Conservation (phyloP, 2,888 invertebrate genomes). For the Leptinotarsa rubiginosa region DNA sequence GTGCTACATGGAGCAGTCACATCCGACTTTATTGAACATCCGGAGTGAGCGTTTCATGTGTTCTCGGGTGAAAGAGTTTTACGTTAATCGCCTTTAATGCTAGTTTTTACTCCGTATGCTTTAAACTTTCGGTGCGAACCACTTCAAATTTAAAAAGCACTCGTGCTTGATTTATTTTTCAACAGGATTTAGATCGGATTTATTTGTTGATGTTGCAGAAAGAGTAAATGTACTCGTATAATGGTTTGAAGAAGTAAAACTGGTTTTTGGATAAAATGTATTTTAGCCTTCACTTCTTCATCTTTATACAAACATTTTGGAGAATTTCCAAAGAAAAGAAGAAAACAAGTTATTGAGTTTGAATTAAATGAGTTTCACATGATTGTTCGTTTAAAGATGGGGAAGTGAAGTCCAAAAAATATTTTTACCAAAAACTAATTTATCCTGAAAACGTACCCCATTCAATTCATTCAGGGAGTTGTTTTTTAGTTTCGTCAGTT, state of each 20-base stretch:
- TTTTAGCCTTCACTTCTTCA: too few species aligned
- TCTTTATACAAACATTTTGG: too few species aligned
- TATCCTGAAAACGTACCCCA: too few species aligned
- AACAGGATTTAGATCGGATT: constrained; percentile 37
- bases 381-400: too few species aligned
- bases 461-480: too few species aligned
- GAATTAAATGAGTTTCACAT: too few species aligned
- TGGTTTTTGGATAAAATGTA: not conserved
- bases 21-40: not conserved
- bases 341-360: too few species aligned
- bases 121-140: constrained; percentile 40
- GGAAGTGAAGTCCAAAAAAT: too few species aligned
- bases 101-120: constrained; percentile 40
- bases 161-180: constrained; percentile 44
- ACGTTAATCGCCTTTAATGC: constrained; percentile 48
- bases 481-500: too few species aligned
- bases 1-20: not conserved
- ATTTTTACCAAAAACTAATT: too few species aligned
- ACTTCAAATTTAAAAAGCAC: constrained; percentile 44
- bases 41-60: constrained; percentile 1
- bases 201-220: constrained; percentile 31
- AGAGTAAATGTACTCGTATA: constrained; percentile 3
- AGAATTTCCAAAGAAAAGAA: too few species aligned
- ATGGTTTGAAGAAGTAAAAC: not conserved
- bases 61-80: constrained; percentile 44